Evolutionary conservation across 2,113 vertebrate genomes (phyloP), one percentile per base, ranked within the genome.

Genomic region (Mirza zaza): DNA sequence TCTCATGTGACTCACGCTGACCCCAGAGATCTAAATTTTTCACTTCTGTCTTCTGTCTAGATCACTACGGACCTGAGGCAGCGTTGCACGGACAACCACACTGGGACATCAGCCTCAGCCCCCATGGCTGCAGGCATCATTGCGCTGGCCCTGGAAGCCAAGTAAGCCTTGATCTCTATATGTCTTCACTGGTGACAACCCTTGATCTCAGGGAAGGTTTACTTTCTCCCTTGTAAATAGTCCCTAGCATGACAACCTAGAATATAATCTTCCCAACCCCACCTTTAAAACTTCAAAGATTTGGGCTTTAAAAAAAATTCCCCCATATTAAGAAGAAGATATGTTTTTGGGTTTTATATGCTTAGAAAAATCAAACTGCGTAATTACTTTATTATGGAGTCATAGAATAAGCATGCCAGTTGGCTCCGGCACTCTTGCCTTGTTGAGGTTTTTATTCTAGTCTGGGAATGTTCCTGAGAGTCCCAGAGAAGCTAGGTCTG

Each of bases 51-150:
- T 98, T 98, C 96, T 98, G 99, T 98, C 96, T 98, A 99, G 99
- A 99, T 99, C 98, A 99, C 99, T 59, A 99, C 99, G 94, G 99
- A 99, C 98, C 98, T 99, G 98, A 99, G 99, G 96, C 99, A 99
- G 96, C 99, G 99, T 61, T 99, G 99, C 97, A 99, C 99, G 80
- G 99, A 99, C 99, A 99, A 99, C 98, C 99, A 99, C 98, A 99
- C 99, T 0, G 99, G 99, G 97, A 99, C 99, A 0, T 99, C 99
- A 0, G 99, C 99, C 97, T 99, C 99, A 1, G 99, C 99, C 95
- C 99, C 99, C 91, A 99, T 99, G 99, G 99, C 99, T 95, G 99
- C 99, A 57, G 99, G 99, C 96, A 99, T 99, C 98, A 99, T 99
- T 87, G 99, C 99, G 18, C 98, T 99, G 96, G 99, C 99, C 89